A percentile compares a stretch with the other conserved stretches of the same genome.
Evolutionary conservation across 2,113 vertebrate species (phyloP).

Genomic region (Anhinga rufa): DNA sequence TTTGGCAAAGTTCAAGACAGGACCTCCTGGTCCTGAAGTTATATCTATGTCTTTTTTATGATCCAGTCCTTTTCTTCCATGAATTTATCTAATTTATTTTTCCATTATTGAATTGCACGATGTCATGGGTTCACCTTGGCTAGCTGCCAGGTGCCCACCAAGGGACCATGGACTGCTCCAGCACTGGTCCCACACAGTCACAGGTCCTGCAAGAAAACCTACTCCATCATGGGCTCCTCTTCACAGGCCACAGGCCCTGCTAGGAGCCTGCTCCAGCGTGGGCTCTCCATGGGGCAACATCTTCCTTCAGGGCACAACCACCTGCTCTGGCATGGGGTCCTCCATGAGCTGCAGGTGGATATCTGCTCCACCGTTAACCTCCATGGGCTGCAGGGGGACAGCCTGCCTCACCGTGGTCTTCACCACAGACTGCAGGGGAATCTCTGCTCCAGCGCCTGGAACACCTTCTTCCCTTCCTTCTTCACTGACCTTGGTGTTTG

Average conservation of each 20-base stretch:
- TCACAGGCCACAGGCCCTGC: rapidly evolving
- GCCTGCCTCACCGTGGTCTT: too few relatives aligned
- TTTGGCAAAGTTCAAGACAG: neutral
- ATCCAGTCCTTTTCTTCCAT: neutral
- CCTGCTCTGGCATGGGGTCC: rapidly evolving
- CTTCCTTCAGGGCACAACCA: neutral
- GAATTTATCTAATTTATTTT: neutral
- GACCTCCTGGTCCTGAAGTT: neutral
- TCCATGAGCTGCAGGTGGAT: neutral
- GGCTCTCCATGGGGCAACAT: neutral
- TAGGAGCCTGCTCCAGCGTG: neutral
- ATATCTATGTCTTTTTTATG: neutral
- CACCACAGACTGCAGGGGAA: neutral
- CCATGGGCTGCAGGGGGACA: neutral
- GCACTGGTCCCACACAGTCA: rapidly evolving
- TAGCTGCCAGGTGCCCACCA: neutral
- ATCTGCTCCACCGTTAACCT: neutral
- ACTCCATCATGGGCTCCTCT: rapidly evolving
- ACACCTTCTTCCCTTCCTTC: neutral
- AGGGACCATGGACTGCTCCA: neutral
- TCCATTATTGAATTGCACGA: neutral
- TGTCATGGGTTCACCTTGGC: neutral
- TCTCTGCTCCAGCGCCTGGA: rapidly evolving
- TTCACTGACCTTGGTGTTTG: neutral
- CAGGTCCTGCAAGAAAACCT: neutral